Conservation (phyloP, 2,888 invertebrate genomes). For the Ectemnius lituratus region DNA sequence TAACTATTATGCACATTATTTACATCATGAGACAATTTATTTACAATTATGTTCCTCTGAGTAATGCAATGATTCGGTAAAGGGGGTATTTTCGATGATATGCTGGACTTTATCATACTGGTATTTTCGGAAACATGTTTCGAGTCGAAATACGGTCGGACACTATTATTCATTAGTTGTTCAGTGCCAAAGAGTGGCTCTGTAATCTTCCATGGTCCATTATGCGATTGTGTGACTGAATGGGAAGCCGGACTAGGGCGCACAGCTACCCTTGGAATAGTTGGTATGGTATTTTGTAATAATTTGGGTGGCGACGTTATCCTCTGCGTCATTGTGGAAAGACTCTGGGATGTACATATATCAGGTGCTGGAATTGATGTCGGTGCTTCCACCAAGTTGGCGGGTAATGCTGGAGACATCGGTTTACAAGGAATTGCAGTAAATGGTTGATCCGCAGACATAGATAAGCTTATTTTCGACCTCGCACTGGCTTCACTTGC, state of each 20-base stretch:
- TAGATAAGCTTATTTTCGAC: constrained; percentile 59
- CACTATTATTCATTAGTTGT: constrained; percentile 66
- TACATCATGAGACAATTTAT: constrained; percentile 66
- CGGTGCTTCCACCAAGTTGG: constrained; percentile 53
- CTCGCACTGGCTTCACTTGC: constrained; percentile 56
- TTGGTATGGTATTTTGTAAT: constrained; percentile 60
- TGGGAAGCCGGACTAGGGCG: constrained; percentile 71
- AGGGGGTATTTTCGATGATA: constrained; percentile 70
- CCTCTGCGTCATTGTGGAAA: constrained; percentile 43
- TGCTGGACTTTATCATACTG: constrained; percentile 74
- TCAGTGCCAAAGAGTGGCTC: constrained; percentile 68
- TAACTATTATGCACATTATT: constrained; percentile 68
- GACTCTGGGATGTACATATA: constrained; percentile 48
- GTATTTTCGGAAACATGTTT: constrained; percentile 75
- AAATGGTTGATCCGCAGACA: constrained; percentile 54
- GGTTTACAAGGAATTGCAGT: constrained; percentile 57
- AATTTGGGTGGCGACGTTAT: constrained; percentile 57
- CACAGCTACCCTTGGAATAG: constrained; percentile 73
- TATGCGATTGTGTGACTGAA: constrained; percentile 54
- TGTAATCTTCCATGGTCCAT: constrained; percentile 66
- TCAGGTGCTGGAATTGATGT: constrained; percentile 57
- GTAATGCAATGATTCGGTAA: constrained; percentile 69
- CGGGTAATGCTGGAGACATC: constrained; percentile 56
- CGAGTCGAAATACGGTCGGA: constrained; percentile 73
- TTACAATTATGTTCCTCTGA: constrained; percentile 66